Evolutionary conservation across 2,888 invertebrate genomes (phyloP).

Genomic region (Dynastes tityus): DNA sequence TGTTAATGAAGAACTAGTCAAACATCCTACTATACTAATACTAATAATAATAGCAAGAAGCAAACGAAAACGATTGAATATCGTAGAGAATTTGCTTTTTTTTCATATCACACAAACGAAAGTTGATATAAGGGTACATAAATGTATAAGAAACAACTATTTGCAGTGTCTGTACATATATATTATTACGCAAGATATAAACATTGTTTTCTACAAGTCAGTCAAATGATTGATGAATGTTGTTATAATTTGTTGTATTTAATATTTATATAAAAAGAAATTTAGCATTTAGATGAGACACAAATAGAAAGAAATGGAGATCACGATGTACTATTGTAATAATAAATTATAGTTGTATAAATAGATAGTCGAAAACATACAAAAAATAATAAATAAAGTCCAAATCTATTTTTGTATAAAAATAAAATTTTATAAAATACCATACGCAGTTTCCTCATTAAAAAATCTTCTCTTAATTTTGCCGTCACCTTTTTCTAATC

Average conservation of each 20-base stretch:
- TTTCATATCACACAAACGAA: conserved; percentile 23
- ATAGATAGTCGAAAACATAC: conserved; percentile 27
- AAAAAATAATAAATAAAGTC: conserved; percentile 24
- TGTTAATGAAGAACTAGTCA: conserved; percentile 34
- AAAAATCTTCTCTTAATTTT: background rate
- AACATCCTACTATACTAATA: conserved; percentile 22
- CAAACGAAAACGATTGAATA: background rate
- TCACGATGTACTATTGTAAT: conserved; percentile 23
- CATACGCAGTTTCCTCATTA: background rate
- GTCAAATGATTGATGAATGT: conserved; percentile 18
- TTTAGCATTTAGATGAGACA: conserved; percentile 18
- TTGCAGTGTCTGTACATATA: conserved; percentile 7
- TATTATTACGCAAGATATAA: conserved; percentile 15
- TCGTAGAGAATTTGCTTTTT: conserved; percentile 20
- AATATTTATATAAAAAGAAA: conserved; percentile 35
- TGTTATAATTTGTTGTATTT: conserved; percentile 45
- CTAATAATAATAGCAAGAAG: background rate
- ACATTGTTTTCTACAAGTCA: conserved; percentile 31
- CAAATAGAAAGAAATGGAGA: conserved; percentile 4
- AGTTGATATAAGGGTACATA: conserved; percentile 10
- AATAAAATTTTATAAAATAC: conserved; percentile 6
- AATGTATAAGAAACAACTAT: conserved; percentile 2
- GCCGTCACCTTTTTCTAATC: background rate
- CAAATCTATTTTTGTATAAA: conserved; percentile 43
- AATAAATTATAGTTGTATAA: conserved; percentile 37